These are phyloP conservation scores for Caranx melampygus DNA, from an alignment of 2,113 vertebrate species.

Conservation along the genomic window DNA sequence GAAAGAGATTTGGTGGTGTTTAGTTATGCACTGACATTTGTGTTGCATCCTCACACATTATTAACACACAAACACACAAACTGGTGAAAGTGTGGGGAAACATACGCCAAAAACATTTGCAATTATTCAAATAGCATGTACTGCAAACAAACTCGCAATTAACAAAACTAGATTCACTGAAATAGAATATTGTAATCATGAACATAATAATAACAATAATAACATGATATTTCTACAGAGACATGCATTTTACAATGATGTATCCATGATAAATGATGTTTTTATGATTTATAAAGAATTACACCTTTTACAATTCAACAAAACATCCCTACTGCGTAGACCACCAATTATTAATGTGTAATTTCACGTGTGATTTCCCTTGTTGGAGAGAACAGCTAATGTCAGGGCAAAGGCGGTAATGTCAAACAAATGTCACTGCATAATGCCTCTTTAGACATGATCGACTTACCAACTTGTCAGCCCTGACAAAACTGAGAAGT, in stretches of 20 bases:
- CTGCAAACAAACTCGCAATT: not conserved
- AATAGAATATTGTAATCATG: no score
- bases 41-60: not conserved
- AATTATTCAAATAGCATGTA: not conserved
- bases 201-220: no score
- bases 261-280: not conserved
- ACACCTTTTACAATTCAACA: not conserved
- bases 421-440: conserved; percentile 72
- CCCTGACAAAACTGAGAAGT: conserved; percentile 20
- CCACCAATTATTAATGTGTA: conserved; percentile 42
- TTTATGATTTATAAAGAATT: not conserved
- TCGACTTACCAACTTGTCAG: conserved; percentile 31
- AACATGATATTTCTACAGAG: not conserved
- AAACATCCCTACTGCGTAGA: not conserved
- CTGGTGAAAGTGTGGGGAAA: no score
- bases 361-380: conserved; percentile 45
- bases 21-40: conserved; percentile 29
- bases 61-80: conserved; percentile 1
- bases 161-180: no score
- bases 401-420: conserved; percentile 66
- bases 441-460: conserved; percentile 63
- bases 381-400: conserved; percentile 48
- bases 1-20: conserved; percentile 34
- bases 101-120: no score
- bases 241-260: not conserved